Evolutionary conservation across 2,888 invertebrate genomes (phyloP), one percentile per base, ranked within the genome.

Genomic region (Drosophila flavopinicola): DNA sequence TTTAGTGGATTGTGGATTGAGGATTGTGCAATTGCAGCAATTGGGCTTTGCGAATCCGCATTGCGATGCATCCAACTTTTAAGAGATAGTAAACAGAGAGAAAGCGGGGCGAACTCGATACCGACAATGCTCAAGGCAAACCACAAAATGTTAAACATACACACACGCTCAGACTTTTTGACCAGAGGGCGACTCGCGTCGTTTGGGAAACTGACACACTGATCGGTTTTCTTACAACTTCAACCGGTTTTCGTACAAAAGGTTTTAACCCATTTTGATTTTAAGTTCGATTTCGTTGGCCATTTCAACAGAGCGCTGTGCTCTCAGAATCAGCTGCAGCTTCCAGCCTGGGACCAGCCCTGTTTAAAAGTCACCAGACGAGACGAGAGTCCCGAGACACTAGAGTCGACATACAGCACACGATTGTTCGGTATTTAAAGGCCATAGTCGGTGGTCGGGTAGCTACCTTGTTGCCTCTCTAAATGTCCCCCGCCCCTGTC

Each of bases 41-140:
- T 80, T 83, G 85, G 83, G 87, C 82, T 82, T 67, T 85, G 85
- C 83, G 84, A 83, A 85, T 84, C 84, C 84, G 87, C 87, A 78
- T 78, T 87, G 79, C 85, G 71, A 71, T 74, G 78, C 68, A 75
- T 35, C 47, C 76, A 48, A 39, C 38, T 44, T 32, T 41, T 32
- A 41, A 66, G 41, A 38, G 67, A 39, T 38, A 48, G 35, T 48
- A 41, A 45, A 47, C 20, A 23, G 17, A 41, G 15, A 33, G n/a
- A 15, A 20, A n/a, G 20, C 4, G 41, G 13, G 56, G 39, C 25
- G 33, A 48, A 53, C 39, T 57, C 24, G 30, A 35, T 25, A 13
- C 11, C n/a, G 49, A 48, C 61, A 61, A 63, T 78, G 73, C 85
- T 85, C 85, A 87, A 84, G 83, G 83, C 83, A 78, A 84, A 82